A percentile compares a stretch with the other conserved stretches of the same genome.
Evolutionary conservation across 2,888 invertebrate species (phyloP).

Genomic region (Pimpla rufipes): DNA sequence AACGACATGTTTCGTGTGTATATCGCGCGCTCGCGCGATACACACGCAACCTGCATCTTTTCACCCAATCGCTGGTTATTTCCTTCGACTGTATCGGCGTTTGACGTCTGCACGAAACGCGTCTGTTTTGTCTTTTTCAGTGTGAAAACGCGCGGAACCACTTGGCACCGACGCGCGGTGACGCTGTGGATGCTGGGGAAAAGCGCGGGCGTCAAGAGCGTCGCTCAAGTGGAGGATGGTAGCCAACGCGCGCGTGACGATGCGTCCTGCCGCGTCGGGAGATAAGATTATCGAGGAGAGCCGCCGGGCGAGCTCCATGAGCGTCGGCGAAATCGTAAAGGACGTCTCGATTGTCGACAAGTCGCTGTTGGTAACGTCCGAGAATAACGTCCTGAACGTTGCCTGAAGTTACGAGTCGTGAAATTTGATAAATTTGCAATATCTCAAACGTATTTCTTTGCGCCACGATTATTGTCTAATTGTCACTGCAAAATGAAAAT

Average conservation of each 20-base stretch:
- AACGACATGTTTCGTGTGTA: conserved; percentile 36
- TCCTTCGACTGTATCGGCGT: conserved; percentile 21
- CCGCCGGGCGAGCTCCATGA: conserved; percentile 20
- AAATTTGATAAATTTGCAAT: no score
- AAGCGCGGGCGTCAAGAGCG: conserved; percentile 41
- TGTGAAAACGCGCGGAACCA: conserved; percentile 10
- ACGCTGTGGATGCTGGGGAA: conserved; percentile 23
- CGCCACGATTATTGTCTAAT: no score
- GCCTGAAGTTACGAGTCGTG: no score
- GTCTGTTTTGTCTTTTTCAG: conserved; percentile 61
- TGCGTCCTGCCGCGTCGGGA: conserved; percentile 54
- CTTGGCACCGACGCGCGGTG: background rate
- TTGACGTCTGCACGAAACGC: conserved; percentile 20
- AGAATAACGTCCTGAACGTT: no score
- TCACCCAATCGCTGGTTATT: conserved; percentile 39
- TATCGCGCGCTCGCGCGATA: conserved; percentile 38
- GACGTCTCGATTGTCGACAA: conserved; percentile 12
- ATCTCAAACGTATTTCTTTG: no score
- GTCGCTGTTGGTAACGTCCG: no score
- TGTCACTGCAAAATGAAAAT: no score
- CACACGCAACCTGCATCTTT: conserved; percentile 54
- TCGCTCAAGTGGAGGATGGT: conserved; percentile 33
- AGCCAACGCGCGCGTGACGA: conserved; percentile 40
- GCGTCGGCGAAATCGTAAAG: conserved; percentile 41
- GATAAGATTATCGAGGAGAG: conserved; percentile 64